Percentiles rank a stretch among this genome's conserved stretches.
phyloP scores from a whole-genome alignment of 2,888 invertebrate species.

The Creontiades dilutus region DNA sequence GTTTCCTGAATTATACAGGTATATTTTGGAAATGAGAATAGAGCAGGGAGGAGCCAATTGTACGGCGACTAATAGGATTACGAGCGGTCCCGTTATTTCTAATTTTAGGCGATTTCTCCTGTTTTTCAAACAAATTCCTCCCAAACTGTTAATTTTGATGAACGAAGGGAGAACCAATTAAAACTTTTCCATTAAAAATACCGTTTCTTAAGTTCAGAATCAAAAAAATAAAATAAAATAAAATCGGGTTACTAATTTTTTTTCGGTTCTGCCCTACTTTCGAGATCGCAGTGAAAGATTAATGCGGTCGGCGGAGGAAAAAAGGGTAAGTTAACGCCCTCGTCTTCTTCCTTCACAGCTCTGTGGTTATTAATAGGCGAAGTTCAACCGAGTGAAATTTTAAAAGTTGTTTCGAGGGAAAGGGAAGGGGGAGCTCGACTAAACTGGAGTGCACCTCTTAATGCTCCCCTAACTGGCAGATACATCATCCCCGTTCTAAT shows the following conservation, averaged over 20 bases:
- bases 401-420: slow-evolving; percentile 71
- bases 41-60: no score
- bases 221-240: not conserved
- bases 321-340: slow-evolving; percentile 14
- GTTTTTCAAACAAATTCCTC: no score
- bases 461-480: slow-evolving; percentile 66
- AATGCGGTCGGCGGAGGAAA: slow-evolving; percentile 27
- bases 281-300: slow-evolving; percentile 53
- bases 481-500: slow-evolving; percentile 67
- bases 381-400: slow-evolving; percentile 72
- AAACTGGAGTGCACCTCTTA: slow-evolving; percentile 52
- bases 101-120: no score
- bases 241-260: not conserved
- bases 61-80: no score
- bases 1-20: no score
- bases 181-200: no score
- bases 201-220: no score
- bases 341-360: slow-evolving; percentile 34
- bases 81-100: no score
- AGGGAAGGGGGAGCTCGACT: slow-evolving; percentile 22
- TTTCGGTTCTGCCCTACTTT: not conserved
- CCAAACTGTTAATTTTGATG: no score
- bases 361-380: slow-evolving; percentile 72
- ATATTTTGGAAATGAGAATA: no score
- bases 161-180: no score